Conservation (phyloP, 2,888 invertebrate species). For the Eristalis tenax region DNA sequence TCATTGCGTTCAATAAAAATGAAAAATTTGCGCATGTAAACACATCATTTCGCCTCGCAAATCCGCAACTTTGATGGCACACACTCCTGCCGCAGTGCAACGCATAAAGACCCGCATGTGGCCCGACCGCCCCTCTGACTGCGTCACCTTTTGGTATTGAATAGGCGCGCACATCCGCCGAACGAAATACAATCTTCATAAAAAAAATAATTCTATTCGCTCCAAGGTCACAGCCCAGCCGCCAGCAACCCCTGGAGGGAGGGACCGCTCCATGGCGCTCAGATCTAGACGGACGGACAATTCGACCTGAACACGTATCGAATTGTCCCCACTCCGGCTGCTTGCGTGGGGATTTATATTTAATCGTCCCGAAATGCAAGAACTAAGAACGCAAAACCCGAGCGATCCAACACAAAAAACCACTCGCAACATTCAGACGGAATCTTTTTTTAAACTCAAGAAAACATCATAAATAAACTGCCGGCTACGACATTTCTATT, state of each 20-base stretch:
- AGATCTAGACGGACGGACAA: neutral
- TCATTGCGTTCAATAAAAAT: neutral
- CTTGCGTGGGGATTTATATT: neutral
- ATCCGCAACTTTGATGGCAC: neutral
- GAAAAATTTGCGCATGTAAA: neutral
- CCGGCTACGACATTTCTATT: neutral
- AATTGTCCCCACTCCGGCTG: neutral
- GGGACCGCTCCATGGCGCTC: neutral
- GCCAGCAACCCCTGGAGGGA: no score
- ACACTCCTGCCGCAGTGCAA: neutral
- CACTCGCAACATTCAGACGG: neutral
- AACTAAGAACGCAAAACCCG: neutral
- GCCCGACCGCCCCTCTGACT: neutral
- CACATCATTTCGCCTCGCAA: neutral
- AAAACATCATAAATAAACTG: neutral
- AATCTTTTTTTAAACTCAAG: neutral
- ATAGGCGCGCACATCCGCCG: no score
- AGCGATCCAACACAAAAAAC: neutral
- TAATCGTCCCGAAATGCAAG: neutral
- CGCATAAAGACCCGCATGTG: neutral
- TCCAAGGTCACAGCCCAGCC: neutral
- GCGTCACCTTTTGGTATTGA: no score
- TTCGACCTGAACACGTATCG: neutral
- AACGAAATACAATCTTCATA: no score
- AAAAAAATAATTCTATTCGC: neutral